phyloP scores from a whole-genome alignment of 2,113 vertebrate genomes.

The Chaetodon trifascialis region DNA sequence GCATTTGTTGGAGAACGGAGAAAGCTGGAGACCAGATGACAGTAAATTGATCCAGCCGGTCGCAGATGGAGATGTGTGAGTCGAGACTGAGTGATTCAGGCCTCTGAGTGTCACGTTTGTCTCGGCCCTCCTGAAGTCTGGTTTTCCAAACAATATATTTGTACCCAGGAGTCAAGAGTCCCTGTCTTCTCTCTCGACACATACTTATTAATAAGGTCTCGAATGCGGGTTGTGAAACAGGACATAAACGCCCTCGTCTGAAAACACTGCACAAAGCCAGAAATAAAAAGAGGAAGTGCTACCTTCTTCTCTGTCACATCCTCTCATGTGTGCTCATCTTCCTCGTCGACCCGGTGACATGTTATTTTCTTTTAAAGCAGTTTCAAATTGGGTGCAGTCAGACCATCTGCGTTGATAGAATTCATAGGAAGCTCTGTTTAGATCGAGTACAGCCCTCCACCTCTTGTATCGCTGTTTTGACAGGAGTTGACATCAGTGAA shows the following conservation, averaged over 20 bases:
- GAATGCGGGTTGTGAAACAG: slow-evolving; percentile 28
- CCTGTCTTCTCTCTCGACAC: slow-evolving; percentile 4
- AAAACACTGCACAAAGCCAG: slow-evolving; percentile 7
- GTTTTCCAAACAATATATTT: slow-evolving; percentile 54
- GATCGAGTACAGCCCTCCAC: slow-evolving; percentile 25
- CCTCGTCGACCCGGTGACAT: slow-evolving; percentile 40
- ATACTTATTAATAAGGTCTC: slow-evolving; percentile 33
- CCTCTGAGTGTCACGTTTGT: slow-evolving; percentile 58
- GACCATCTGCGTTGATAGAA: slow-evolving; percentile 27
- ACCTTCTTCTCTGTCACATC: slow-evolving; percentile 57
- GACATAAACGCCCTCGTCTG: slow-evolving; percentile 36
- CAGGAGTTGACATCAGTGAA: slow-evolving; percentile 45
- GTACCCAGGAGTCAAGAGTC: slow-evolving; percentile 14
- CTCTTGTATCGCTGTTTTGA: slow-evolving; percentile 46
- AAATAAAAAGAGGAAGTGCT: slow-evolving; percentile 72
- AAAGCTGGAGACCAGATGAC: slow-evolving; percentile 49
- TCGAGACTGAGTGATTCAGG: slow-evolving; percentile 53
- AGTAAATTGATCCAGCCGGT: slow-evolving; percentile 51
- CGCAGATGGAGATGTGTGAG: slow-evolving; percentile 61
- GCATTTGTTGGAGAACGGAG: slow-evolving; percentile 29
- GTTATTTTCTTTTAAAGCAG: slow-evolving; percentile 45
- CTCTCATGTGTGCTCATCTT: slow-evolving; percentile 59
- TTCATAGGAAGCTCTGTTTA: slow-evolving; percentile 34
- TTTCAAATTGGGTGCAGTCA: slow-evolving; percentile 44
- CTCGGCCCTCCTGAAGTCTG: slow-evolving; percentile 38